Evolutionary conservation across 2,797 vertebrate species (phyloP).

Genomic region (Centroberyx gerrardi): DNA sequence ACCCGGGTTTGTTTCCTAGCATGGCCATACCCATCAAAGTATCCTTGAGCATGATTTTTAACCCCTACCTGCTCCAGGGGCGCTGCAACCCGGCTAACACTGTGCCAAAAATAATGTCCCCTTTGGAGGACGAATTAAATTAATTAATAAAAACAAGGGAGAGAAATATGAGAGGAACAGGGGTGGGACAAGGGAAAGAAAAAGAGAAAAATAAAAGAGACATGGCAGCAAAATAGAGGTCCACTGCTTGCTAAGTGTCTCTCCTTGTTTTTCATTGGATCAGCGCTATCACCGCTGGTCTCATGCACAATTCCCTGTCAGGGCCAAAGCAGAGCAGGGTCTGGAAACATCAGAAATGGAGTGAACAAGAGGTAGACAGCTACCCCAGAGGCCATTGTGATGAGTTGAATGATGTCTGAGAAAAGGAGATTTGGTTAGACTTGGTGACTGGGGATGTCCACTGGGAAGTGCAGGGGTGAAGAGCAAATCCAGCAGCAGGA

Average conservation of each 20-base stretch:
- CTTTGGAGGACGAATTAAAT: no score
- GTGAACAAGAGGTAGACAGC: conserved; percentile 7
- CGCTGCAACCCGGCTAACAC: no score
- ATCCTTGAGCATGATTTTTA: no score
- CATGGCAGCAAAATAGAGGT: neutral
- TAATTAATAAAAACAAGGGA: neutral
- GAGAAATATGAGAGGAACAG: neutral
- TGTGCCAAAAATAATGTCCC: no score
- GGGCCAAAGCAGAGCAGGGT: conserved; percentile 15
- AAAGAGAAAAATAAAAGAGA: neutral
- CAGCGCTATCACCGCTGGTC: conserved; percentile 17
- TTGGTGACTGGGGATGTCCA: conserved; percentile 34
- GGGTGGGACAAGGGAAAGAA: neutral
- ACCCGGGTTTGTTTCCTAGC: no score
- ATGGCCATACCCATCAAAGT: no score
- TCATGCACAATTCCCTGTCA: conserved; percentile 23
- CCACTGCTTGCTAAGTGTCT: neutral
- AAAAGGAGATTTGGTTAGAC: conserved; percentile 53
- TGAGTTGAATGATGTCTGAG: conserved; percentile 25
- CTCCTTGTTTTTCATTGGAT: neutral
- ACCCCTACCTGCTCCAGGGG: no score
- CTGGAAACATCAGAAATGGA: conserved; percentile 17
- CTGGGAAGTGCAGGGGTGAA: conserved; percentile 11
- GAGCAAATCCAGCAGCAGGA: conserved; percentile 24
- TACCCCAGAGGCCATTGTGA: conserved; percentile 17